These are phyloP conservation scores for Xenops minutus DNA, from an alignment of 2,797 vertebrate species.

Conservation along the genomic window DNA sequence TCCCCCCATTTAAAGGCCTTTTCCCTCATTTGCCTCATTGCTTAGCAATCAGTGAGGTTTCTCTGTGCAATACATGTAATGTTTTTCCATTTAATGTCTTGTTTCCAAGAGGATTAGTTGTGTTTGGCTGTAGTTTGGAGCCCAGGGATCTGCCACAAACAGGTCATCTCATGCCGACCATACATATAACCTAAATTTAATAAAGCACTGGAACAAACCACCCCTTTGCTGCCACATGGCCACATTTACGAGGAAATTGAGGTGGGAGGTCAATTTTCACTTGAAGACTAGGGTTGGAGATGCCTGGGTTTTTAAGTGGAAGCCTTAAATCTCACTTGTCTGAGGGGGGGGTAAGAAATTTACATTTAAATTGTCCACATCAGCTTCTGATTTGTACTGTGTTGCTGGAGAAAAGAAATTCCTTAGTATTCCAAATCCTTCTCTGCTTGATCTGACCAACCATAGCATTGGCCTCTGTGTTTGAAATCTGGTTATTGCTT, in stretches of 20 bases:
- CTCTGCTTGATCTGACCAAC: background rate
- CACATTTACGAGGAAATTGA: constrained; percentile 20
- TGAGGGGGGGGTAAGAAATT: constrained; percentile 25
- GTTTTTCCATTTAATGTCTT: rapidly evolving
- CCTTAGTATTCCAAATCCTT: background rate
- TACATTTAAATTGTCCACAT: constrained; percentile 33
- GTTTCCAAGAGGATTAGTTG: background rate
- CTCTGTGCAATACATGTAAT: background rate
- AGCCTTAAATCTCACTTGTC: background rate
- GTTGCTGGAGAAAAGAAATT: background rate
- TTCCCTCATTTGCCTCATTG: background rate
- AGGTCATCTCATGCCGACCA: background rate
- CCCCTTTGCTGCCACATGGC: background rate
- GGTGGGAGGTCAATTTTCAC: constrained; percentile 32
- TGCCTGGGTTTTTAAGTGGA: background rate
- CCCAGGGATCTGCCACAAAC: background rate
- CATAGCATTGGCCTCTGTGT: background rate
- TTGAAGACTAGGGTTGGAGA: background rate
- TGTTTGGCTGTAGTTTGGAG: background rate
- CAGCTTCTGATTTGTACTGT: background rate
- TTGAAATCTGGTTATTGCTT: background rate
- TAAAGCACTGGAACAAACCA: background rate
- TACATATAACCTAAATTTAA: background rate
- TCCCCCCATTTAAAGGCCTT: background rate
- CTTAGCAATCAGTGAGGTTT: background rate